Conservation (phyloP, 2,888 invertebrate species). For the Watsonalla cultraria region DNA sequence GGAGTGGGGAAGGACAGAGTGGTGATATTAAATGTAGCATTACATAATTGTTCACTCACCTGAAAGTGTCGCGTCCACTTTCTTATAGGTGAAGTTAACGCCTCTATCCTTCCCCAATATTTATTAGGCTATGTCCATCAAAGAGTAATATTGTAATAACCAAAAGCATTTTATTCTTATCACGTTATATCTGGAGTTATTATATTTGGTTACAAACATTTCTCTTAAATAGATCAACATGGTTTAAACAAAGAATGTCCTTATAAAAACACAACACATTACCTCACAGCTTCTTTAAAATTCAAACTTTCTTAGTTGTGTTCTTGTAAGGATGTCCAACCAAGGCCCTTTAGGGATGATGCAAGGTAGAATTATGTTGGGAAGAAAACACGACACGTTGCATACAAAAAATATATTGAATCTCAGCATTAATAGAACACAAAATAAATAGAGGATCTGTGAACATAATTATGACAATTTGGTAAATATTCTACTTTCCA, state of each 20-base stretch:
- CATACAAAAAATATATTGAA: conserved; percentile 50
- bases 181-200: not conserved
- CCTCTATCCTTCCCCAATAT: conserved; percentile 73
- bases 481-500: no score
- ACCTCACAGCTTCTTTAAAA: no score
- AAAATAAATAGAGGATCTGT: conserved; percentile 10
- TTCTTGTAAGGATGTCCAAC: no score
- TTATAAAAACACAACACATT: no score
- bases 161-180: not conserved
- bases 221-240: not conserved
- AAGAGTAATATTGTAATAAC: not conserved
- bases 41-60: conserved; percentile 60
- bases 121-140: conserved; percentile 12
- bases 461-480: no score
- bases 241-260: conserved; percentile 4
- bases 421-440: conserved; percentile 32
- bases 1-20: conserved; percentile 82
- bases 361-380: conserved; percentile 63
- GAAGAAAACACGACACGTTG: conserved; percentile 28
- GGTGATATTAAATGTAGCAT: conserved; percentile 40
- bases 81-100: conserved; percentile 66
- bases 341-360: not conserved
- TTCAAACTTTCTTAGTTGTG: no score
- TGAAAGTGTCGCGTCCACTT: conserved; percentile 73
- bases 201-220: not conserved